These are phyloP conservation scores for Digitonthophagus gazella DNA, from an alignment of 2,888 invertebrate species.

Conservation along the genomic window DNA sequence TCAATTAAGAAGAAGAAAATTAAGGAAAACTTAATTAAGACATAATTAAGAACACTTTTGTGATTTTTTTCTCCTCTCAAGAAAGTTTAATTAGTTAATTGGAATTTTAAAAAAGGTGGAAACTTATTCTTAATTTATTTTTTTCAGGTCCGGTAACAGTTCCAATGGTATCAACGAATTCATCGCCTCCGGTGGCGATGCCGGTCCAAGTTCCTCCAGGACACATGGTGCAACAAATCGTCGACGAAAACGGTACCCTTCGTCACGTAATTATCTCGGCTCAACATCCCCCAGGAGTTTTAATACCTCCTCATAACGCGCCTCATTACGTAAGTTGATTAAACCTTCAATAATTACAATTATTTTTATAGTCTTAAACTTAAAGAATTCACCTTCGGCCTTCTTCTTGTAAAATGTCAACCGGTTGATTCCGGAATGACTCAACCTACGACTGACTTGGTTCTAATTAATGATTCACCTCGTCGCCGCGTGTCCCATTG, in stretches of 20 bases:
- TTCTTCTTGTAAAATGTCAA: slow-evolving; percentile 1
- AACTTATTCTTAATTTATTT: slow-evolving; percentile 27
- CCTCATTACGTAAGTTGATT: slow-evolving; percentile 71
- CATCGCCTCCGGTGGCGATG: slow-evolving; percentile 76
- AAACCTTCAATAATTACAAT: too few species aligned
- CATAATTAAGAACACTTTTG: too few species aligned
- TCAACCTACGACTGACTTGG: slow-evolving; percentile 20
- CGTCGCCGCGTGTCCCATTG: not conserved
- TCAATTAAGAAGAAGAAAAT: too few species aligned
- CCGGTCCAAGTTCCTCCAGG: slow-evolving; percentile 91
- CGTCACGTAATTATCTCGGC: slow-evolving; percentile 88
- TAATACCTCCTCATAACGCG: slow-evolving; percentile 59
- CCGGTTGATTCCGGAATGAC: slow-evolving; percentile 21
- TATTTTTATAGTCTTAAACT: too few species aligned
- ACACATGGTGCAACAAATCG: slow-evolving; percentile 87
- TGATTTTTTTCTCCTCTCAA: not conserved
- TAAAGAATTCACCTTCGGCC: too few species aligned
- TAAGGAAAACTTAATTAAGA: too few species aligned
- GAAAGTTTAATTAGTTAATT: too few species aligned
- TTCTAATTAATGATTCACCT: slow-evolving; percentile 27
- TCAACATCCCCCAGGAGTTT: slow-evolving; percentile 58
- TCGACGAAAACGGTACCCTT: slow-evolving; percentile 85
- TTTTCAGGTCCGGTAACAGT: slow-evolving; percentile 78
- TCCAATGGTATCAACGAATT: slow-evolving; percentile 80
- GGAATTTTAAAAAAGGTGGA: too few species aligned